A percentile compares a stretch with the other conserved stretches of the same genome.
Evolutionary conservation across 1,140 invertebrate genomes (phyloP).

Genomic region (Drosophila sucinea): DNA sequence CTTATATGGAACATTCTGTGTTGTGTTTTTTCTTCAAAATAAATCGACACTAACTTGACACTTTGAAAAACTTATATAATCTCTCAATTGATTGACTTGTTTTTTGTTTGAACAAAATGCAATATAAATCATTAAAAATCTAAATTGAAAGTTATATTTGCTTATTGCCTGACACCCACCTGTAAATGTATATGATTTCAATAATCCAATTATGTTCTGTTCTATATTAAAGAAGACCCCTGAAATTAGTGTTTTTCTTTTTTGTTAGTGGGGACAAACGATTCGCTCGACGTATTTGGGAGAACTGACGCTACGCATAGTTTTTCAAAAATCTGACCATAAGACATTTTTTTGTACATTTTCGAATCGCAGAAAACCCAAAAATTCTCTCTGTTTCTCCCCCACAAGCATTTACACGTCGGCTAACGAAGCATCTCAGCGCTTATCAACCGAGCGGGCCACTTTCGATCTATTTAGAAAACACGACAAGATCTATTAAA

Average conservation of each 20-base stretch:
- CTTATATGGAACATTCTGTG: constrained; percentile 29
- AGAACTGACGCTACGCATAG: constrained; percentile 52
- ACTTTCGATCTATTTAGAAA: constrained; percentile 76
- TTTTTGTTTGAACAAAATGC: constrained; percentile 27
- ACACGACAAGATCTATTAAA: constrained; percentile 38
- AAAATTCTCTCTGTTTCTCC: constrained; percentile 17
- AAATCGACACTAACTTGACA: constrained; percentile 27
- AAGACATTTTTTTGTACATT: constrained; percentile 36
- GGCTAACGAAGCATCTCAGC: constrained; percentile 44
- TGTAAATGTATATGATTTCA: constrained; percentile 52
- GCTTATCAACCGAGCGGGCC: constrained; percentile 55
- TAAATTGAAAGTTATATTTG: background rate
- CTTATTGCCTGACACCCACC: constrained; percentile 51
- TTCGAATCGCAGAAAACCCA: constrained; percentile 23
- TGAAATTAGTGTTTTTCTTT: no score
- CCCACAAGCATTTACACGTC: constrained; percentile 16
- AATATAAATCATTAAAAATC: background rate
- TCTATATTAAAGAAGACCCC: constrained; percentile 26
- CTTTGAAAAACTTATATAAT: constrained; percentile 58
- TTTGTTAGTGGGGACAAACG: constrained; percentile 15
- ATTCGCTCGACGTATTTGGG: constrained; percentile 36
- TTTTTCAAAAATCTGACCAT: constrained; percentile 54
- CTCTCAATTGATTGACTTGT: constrained; percentile 39
- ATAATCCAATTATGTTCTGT: constrained; percentile 45
- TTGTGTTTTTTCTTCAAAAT: background rate